Evolutionary conservation across 1,140 invertebrate species (phyloP), one percentile per base, ranked within the genome.

Genomic region (Caerostris extrusa): DNA sequence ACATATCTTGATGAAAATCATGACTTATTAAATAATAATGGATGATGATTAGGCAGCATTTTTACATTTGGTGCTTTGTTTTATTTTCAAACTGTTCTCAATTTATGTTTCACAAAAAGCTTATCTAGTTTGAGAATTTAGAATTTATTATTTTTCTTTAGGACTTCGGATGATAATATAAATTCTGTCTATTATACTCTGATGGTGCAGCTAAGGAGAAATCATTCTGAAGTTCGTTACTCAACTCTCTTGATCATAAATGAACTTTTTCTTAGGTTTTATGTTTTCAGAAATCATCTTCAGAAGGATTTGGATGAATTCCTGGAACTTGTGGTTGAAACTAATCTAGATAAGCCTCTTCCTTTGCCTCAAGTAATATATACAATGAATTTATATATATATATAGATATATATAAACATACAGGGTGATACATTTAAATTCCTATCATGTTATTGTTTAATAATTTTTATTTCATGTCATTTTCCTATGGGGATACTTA

Each of bases 221-320:
- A 96, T 3, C 97, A 97, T 96, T 95, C 97, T 14, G 96, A 97
- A 95, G 96, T 97, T 61, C 95, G 97, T 58, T 95, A 96, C n/a
- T 96, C 96, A 87, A 95, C 96, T 5, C 96, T 97, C 94, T 96
- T 96, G 81, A 96, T 97, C 57, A 96, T 96, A 77, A 95, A 97
- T 95, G 96, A 96, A 94, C 95, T 97, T 5, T 97, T 97, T 95
- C 95, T 95, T 90, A 95, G 96, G 94, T 97, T 97, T 50, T 96
- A 97, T 95, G 94, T 90, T 50, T 97, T 97, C 94, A 95, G 97
- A 91, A 96, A 96, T 90, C 94, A 96, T 7, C 93, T 97, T 2
- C 93, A 97, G 12, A 95, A 95, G 12, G 95, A 97, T 94, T 96
- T 97, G 81, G 96, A 97, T 56, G 93, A 95, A 7, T 96, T 97